Evolutionary conservation across 2,888 invertebrate genomes (phyloP), one percentile per base, ranked within the genome.

Genomic region (Saturnia japonica): DNA sequence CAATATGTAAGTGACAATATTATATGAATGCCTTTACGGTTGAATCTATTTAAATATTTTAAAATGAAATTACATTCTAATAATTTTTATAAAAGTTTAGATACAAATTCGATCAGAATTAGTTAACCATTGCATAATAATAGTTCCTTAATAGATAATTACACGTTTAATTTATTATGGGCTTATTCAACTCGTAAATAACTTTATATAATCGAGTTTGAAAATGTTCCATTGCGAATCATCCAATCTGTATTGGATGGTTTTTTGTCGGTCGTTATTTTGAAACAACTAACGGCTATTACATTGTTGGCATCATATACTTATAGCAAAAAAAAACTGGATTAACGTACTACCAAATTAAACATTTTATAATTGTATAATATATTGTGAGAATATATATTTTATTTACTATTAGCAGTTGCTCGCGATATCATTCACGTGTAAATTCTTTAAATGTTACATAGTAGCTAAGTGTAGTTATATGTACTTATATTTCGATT

Each of bases 251-350:
- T 66, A 67, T n/a, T 51, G 19, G 45, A 47, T 19, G 25, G 67
- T 70, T 70, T 67, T 64, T 60, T 68, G 62, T 72, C 22, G 47
- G 47, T 16, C 28, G 66, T 70, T 51, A 71, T 68, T 57, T 68
- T 71, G 25, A 45, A 43, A 67, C 66, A 57, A 66, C 71, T 69
- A 66, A 57, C 64, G 64, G 71, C 54, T 28, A 19, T 64, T 68
- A n/a, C n/a, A n/a, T n/a, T n/a, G n/a, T 54, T 70, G 14, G 12
- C 51, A 71, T 28, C 47, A 68, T 25, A 66, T 62, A 57, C 28
- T 47, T 45, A 62, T 47, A 9, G 68, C 28, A 57, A 45, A 42
- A 68, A 71, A 66, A 34, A 11, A 19, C 68, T 66, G 9, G 64
- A n/a, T 9, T 40, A 28, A 25, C 14, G 25, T 60, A 47, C 47